Percentiles rank a stretch among this genome's conserved stretches.
phyloP scores from a whole-genome alignment of 2,797 vertebrate genomes.

The Rhadinocentrus ornatus region DNA sequence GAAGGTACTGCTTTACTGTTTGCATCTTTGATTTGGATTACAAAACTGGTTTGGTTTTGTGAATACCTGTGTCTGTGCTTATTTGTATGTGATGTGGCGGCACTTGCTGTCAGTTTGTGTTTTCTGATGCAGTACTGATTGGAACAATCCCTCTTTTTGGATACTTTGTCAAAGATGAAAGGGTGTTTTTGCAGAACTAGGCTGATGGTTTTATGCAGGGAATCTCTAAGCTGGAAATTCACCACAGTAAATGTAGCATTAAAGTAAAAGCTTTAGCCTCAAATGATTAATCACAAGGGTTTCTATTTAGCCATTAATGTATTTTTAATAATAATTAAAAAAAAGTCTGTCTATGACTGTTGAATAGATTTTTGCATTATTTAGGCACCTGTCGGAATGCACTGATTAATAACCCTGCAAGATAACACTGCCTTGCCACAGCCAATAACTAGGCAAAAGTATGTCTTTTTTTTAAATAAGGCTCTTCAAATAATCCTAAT shows the following conservation, averaged over 20 bases:
- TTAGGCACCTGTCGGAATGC: conserved; percentile 72
- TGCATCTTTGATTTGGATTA: conserved; percentile 60
- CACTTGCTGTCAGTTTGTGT: conserved; percentile 38
- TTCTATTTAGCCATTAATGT: conserved; percentile 15
- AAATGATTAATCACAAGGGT: background rate
- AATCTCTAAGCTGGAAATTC: conserved; percentile 40
- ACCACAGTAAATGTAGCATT: conserved; percentile 52
- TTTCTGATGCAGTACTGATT: conserved; percentile 50
- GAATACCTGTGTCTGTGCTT: conserved; percentile 28
- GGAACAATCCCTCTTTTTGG: conserved; percentile 32
- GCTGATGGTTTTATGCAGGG: conserved; percentile 23
- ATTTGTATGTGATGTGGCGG: conserved; percentile 56
- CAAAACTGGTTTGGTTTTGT: conserved; percentile 44
- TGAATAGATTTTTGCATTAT: conserved; percentile 20
- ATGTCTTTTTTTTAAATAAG: conserved; percentile 8
- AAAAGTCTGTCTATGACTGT: conserved; percentile 6
- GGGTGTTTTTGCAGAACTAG: conserved; percentile 17
- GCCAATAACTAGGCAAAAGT: background rate
- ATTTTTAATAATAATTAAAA: conserved; percentile 3
- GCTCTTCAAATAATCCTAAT: conserved; percentile 3
- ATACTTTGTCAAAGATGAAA: conserved; percentile 58
- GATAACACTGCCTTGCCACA: conserved; percentile 21
- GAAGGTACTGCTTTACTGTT: conserved; percentile 73
- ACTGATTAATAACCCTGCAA: conserved; percentile 51
- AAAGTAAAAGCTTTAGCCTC: conserved; percentile 32